Percentiles rank a stretch among this genome's conserved stretches.
Evolutionary conservation across 1,140 invertebrate genomes (phyloP).

Genomic region (Lethrus apterus): DNA sequence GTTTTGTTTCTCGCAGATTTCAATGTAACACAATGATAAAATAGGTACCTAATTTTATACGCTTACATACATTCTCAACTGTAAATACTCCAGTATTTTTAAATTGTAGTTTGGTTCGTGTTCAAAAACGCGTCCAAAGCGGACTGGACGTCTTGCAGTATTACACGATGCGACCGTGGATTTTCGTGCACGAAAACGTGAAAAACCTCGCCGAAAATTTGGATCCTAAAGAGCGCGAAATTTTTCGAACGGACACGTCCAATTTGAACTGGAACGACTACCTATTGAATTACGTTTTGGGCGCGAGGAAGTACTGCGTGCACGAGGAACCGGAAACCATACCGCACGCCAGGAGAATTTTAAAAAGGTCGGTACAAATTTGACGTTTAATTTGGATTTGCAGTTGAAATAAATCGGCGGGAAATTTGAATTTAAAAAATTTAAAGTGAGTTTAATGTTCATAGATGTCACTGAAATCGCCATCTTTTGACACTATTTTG

Average conservation of each 20-base stretch:
- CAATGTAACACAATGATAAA: too few species aligned
- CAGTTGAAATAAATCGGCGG: not conserved
- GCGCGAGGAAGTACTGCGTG: constrained; percentile 62
- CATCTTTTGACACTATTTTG: not conserved
- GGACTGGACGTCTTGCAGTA: constrained; percentile 67
- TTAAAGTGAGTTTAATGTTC: not conserved
- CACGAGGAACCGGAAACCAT: constrained; percentile 72
- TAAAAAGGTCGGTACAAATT: too few species aligned
- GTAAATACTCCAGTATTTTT: too few species aligned
- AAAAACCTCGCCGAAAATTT: constrained; percentile 53
- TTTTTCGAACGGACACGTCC: constrained; percentile 51
- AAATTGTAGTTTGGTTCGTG: constrained; percentile 54
- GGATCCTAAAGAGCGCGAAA: constrained; percentile 49
- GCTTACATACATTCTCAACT: too few species aligned
- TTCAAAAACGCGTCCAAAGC: constrained; percentile 55
- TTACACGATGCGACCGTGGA: constrained; percentile 81
- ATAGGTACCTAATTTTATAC: too few species aligned
- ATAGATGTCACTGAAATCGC: not conserved
- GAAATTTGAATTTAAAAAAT: not conserved
- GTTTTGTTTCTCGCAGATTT: too few species aligned
- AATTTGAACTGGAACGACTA: constrained; percentile 62
- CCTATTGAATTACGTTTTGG: constrained; percentile 63
- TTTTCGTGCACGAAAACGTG: constrained; percentile 68
- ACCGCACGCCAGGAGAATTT: constrained; percentile 55
- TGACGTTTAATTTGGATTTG: too few species aligned